Evolutionary conservation across 2,113 vertebrate genomes (phyloP), one percentile per base, ranked within the genome.

Genomic region (Acanthochromis polyacanthus): DNA sequence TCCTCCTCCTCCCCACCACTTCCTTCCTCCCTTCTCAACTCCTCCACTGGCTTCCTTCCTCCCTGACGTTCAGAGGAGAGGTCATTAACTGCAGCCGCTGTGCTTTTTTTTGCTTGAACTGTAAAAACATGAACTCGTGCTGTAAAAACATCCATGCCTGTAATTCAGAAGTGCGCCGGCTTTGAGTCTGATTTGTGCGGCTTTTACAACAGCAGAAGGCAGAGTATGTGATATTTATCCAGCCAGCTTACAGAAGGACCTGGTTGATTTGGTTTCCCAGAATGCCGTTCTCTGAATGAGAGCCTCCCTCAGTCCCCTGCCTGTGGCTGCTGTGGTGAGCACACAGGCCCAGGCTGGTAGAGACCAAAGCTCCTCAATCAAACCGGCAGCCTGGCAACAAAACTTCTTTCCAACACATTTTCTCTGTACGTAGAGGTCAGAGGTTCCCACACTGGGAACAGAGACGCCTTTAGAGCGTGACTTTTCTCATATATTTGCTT

Each of bases 231-330:
- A 75, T 81, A 75, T 88, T 71, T 72, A 72, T 72, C 43, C 55
- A 22, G 61, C 32, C 57, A 67, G 79, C 76, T 76, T 52, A 71
- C 64, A 71, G 55, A 64, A 80, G 59, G 61, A 69, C 65, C 81
- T 46, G 63, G 63, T 55, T 22, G 64, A 67, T 69, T 84, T 65
- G 61, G 45, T 83, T 91, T 85, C 81, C 81, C 83, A 84, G 79
- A 86, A 89, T 81, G 71, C 80, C 46, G 55, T 55, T 85, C 73
- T 90, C 75, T 82, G 69, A 82, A 80, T 71, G 87, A 80, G 85
- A 74, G 66, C 68, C 64, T 71, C 78, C 46, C 59, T 73, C 71
- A 25, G 66, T 73, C 81, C 76, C 80, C 81, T 84, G 77, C 82
- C 84, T 87, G 75, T 82, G 84, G 84, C 80, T 76, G 71, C 63